These are phyloP conservation scores for Nemapogon koenigi DNA, from an alignment of 2,888 invertebrate species.

Conservation along the genomic window DNA sequence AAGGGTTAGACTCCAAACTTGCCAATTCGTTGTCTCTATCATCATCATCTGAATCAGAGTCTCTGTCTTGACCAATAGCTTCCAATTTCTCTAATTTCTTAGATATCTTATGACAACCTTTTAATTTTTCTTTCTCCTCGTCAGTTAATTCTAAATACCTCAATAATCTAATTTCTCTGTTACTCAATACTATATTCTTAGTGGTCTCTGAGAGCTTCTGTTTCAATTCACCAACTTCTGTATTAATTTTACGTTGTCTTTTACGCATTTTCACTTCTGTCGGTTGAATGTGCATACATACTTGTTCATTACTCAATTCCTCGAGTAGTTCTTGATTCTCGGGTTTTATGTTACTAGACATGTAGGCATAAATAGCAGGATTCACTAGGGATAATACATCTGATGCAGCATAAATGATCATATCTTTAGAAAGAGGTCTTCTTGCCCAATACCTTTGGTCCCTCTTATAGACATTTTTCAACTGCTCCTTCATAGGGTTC, in stretches of 20 bases:
- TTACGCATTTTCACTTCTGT: conserved; percentile 86
- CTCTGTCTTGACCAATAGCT: conserved; percentile 77
- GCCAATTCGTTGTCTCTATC: conserved; percentile 79
- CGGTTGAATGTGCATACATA: conserved; percentile 83
- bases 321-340: conserved; percentile 77
- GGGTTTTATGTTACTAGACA: conserved; percentile 70
- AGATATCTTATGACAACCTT: conserved; percentile 90
- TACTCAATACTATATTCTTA: conserved; percentile 88
- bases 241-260: conserved; percentile 88
- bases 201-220: conserved; percentile 80
- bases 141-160: conserved; percentile 90
- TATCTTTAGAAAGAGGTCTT: conserved; percentile 86
- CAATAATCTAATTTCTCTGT: conserved; percentile 87
- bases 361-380: conserved; percentile 79
- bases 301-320: conserved; percentile 89
- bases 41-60: conserved; percentile 78
- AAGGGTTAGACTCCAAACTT: conserved; percentile 81
- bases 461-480: conserved; percentile 83
- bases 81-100: conserved; percentile 91
- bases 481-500: conserved; percentile 90
- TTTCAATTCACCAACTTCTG: conserved; percentile 87
- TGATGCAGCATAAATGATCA: conserved; percentile 90
- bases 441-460: conserved; percentile 91
- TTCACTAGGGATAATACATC: conserved; percentile 88
- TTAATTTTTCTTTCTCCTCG: conserved; percentile 90